A percentile compares a stretch with the other conserved stretches of the same genome.
Conservation (phyloP, 2,888 invertebrate species). For the Synanthedon myopaeformis region DNA sequence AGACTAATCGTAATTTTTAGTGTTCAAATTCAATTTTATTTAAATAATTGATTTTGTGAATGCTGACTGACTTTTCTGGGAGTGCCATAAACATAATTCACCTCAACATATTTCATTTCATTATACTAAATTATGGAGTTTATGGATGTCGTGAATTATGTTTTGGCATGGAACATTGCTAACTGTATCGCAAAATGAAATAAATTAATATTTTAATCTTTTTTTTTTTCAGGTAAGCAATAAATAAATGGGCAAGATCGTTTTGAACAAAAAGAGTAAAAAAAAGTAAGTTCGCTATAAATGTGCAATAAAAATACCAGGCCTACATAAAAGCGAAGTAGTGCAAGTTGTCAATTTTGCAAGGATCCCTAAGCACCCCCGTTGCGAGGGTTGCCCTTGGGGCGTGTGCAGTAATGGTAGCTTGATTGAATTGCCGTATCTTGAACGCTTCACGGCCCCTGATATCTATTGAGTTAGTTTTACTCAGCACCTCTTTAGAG, state of each 20-base stretch:
- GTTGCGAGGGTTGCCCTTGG: conserved; percentile 10
- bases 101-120: too few relatives aligned
- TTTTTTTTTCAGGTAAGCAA: conserved; percentile 34
- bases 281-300: conserved; percentile 7
- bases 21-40: too few relatives aligned
- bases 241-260: too few relatives aligned
- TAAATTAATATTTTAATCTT: too few relatives aligned
- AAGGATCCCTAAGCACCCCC: conserved; percentile 20
- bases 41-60: too few relatives aligned
- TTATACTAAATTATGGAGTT: too few relatives aligned
- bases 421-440: conserved; percentile 55
- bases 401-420: conserved; percentile 38
- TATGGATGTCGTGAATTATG: too few relatives aligned
- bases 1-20: too few relatives aligned
- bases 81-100: too few relatives aligned
- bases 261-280: neutral
- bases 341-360: conserved; percentile 38
- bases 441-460: conserved; percentile 40
- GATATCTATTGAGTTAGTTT: conserved; percentile 45
- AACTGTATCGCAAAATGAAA: too few relatives aligned
- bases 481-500: conserved; percentile 25
- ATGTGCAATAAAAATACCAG: conserved; percentile 49
- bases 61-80: too few relatives aligned
- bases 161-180: too few relatives aligned
- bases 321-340: conserved; percentile 23